phyloP scores from a whole-genome alignment of 2,113 vertebrate genomes.

The Aspiorhynchus laticeps region DNA sequence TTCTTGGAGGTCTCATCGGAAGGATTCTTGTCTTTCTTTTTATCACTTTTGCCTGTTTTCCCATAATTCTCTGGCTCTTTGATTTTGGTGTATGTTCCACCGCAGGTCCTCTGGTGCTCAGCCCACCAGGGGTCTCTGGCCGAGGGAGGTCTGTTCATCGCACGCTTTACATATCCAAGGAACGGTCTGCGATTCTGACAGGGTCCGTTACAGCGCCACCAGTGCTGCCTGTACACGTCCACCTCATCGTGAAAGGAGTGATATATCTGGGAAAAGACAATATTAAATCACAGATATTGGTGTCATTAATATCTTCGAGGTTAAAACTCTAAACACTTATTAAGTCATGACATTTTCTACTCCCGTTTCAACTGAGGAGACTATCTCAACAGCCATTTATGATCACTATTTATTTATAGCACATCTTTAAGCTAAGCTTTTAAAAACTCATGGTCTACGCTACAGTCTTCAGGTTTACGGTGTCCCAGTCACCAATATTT shows the following conservation, averaged over 20 bases:
- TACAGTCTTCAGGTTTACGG: neutral
- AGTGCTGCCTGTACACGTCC: constrained; percentile 91
- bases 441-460: no score
- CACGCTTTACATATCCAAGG: constrained; percentile 89
- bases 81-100: constrained; percentile 88
- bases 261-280: constrained; percentile 77
- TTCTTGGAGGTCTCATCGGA: constrained; percentile 49
- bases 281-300: neutral
- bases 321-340: neutral
- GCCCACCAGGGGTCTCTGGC: constrained; percentile 89
- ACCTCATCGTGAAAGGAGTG: constrained; percentile 91
- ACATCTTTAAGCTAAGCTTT: no score
- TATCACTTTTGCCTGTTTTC: constrained; percentile 74
- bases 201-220: constrained; percentile 93
- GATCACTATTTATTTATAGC: neutral
- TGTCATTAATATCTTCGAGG: neutral
- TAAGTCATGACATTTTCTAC: neutral
- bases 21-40: constrained; percentile 55
- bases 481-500: neutral
- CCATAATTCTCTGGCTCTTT: constrained; percentile 91
- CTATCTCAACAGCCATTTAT: neutral
- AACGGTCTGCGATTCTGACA: constrained; percentile 84
- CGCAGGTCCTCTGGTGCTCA: constrained; percentile 85
- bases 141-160: constrained; percentile 92
- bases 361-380: neutral